Conservation (phyloP, 2,797 vertebrate genomes). For the Synaphobranchus kaupii region DNA sequence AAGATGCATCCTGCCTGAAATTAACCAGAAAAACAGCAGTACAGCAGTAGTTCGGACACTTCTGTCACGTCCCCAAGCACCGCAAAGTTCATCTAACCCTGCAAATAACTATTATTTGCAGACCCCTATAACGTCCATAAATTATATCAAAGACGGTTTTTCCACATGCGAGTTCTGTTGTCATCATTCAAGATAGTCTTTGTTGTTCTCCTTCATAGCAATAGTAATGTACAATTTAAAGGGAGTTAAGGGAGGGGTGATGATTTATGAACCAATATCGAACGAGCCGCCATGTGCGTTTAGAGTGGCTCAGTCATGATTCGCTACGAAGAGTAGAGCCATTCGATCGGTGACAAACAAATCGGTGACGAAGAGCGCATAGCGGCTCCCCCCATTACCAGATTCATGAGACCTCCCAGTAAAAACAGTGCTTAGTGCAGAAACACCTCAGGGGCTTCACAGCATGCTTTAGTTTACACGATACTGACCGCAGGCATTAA, state of each 20-base stretch:
- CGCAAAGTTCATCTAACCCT: background rate
- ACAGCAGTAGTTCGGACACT: background rate
- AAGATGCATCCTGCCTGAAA: background rate
- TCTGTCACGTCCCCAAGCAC: background rate
- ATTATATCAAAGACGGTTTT: background rate
- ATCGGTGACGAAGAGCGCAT: background rate
- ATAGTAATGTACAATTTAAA: background rate
- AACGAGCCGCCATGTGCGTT: too few species aligned
- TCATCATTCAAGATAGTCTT: background rate
- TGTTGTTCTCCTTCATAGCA: background rate
- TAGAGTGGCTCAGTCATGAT: background rate
- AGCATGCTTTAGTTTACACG: too few species aligned
- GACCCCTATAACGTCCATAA: background rate
- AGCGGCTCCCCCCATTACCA: background rate
- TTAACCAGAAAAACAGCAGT: background rate
- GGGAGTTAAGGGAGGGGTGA: background rate
- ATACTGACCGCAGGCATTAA: too few species aligned
- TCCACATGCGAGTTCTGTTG: background rate
- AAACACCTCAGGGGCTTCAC: too few species aligned
- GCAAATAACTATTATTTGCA: background rate
- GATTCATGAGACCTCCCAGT: background rate
- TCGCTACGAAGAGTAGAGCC: background rate
- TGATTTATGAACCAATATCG: background rate
- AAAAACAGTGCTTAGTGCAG: background rate
- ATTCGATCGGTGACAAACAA: too few species aligned